Percentiles rank a stretch among this genome's conserved stretches.
Conservation (phyloP, 1,140 invertebrate genomes). For the Dendroctonus valens region DNA sequence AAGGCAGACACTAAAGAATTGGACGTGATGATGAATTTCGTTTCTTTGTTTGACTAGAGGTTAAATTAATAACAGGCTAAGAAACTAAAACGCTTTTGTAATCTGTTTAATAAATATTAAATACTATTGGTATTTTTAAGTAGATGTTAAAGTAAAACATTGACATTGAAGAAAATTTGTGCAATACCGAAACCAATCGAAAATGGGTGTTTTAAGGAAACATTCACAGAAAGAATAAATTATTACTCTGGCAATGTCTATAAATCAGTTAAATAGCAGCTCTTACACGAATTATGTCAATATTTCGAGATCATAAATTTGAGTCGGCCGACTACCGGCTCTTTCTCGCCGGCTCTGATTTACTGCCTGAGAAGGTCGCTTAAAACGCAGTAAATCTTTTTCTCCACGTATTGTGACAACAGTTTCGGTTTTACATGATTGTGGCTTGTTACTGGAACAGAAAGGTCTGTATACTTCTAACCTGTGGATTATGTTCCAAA, state of each 20-base stretch:
- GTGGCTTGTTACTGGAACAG: not conserved
- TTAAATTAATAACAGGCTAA: conserved; percentile 10
- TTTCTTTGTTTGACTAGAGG: conserved; percentile 19
- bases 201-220: conserved; percentile 24
- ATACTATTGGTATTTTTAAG: too few species aligned
- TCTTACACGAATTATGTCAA: conserved; percentile 46
- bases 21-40: conserved; percentile 17
- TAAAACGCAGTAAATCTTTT: conserved; percentile 31
- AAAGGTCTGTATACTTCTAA: not conserved
- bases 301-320: conserved; percentile 43
- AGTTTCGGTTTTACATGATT: conserved; percentile 23
- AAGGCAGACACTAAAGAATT: conserved; percentile 27
- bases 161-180: too few species aligned
- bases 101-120: too few species aligned
- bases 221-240: conserved; percentile 40
- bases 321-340: conserved; percentile 26
- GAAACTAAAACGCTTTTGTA: not conserved
- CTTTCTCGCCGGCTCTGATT: conserved; percentile 26
- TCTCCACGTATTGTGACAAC: conserved; percentile 25
- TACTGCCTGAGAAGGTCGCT: conserved; percentile 31
- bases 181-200: too few species aligned
- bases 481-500: not conserved
- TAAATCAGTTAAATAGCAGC: conserved; percentile 43
- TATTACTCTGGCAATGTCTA: conserved; percentile 37
- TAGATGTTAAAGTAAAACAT: too few species aligned